Percentiles rank a stretch among this genome's conserved stretches.
Conservation (phyloP, 2,888 invertebrate genomes). For the Bursaphelenchus okinawaensis region DNA sequence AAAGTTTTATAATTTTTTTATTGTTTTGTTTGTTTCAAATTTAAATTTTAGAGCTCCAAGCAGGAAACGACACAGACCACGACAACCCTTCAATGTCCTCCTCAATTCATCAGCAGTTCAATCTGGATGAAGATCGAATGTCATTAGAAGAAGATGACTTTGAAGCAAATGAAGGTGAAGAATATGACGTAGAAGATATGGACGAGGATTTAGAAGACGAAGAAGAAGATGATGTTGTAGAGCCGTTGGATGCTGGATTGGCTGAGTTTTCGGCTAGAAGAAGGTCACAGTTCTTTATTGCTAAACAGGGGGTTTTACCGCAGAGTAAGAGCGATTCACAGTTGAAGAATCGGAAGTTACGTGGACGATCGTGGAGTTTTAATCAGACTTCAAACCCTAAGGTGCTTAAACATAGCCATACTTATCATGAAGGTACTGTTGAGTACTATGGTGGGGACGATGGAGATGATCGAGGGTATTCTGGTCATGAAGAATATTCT, state of each 20-base stretch:
- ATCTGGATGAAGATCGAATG: background rate
- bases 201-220: background rate
- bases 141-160: background rate
- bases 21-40: no score
- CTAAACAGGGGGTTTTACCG: background rate
- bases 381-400: background rate
- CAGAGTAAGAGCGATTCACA: constrained; percentile 3
- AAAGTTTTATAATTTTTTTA: no score
- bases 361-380: constrained; percentile 1
- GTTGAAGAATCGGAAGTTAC: background rate
- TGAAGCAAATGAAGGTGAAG: background rate
- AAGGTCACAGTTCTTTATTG: constrained; percentile 10
- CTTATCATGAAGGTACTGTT: background rate
- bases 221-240: constrained; percentile 3
- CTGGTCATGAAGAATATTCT: no score
- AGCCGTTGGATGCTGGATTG: background rate
- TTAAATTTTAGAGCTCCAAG: background rate
- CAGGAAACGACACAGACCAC: background rate
- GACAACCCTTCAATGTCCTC: background rate
- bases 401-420: background rate
- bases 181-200: background rate
- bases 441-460: background rate
- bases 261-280: constrained; percentile 2
- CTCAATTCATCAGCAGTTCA: background rate
- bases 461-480: no score